Evolutionary conservation across 2,113 vertebrate genomes (phyloP), one percentile per base, ranked within the genome.

Genomic region (Corydoras sp.): DNA sequence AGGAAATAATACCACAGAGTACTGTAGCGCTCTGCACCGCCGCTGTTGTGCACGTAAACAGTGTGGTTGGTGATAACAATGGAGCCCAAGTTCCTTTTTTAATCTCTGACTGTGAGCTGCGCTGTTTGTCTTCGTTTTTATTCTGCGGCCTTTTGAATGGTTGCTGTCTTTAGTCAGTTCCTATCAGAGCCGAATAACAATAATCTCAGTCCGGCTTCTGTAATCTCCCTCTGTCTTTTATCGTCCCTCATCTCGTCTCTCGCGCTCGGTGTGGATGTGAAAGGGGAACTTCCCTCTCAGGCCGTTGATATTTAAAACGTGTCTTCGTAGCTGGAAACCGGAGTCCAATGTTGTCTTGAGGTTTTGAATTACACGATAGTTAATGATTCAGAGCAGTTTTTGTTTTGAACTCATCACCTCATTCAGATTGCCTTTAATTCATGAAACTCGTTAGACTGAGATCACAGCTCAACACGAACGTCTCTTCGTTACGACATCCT

Each of bases 241-340:
- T 69, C 62, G 74, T 72, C 3, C 59, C 71, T 70, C 65, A 66
- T 63, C 50, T 4, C 43, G 62, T 49, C 66, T 62, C 76, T 77
- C 68, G 58, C 59, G 49, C 77, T 82, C 71, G 7, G 35, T 72
- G 65, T 71, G 2, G 43, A 73, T 60, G 77, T 70, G 81, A 90
- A 91, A 90, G 85, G 87, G 89, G 90, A 90, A 91, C 86, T 90
- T 83, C 80, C 50, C 73, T 65, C 65, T 54, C 73, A 65, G 88
- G 87, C 88, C 15, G 90, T 91, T 91, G 86, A 86, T 89, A 90
- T 90, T 91, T 91, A 91, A 90, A 91, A 89, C 86, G 50, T 70
- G 62, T 78, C 72, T 62, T 9, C 67, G 62, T 68, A 58, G 53
- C 67, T 71, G 58, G 56, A 74, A 84, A 83, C 35, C 35, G 35